Evolutionary conservation across 2,797 vertebrate genomes (phyloP), one percentile per base, ranked within the genome.

Genomic region (Enteromius fasciolatus): DNA sequence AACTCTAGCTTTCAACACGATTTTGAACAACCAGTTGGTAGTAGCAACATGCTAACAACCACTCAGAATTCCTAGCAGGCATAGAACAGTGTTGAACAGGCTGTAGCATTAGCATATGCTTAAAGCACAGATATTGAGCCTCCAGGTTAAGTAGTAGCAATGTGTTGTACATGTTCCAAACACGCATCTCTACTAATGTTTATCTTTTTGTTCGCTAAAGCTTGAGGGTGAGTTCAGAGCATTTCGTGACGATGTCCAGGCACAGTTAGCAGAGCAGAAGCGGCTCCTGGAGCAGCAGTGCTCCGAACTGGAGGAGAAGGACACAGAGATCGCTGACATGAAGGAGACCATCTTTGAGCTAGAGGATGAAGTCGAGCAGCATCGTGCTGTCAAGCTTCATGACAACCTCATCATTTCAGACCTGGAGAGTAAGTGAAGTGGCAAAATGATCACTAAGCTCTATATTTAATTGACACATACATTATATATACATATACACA

Each of bases 361-460:
- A 85, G 96, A 97, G 87, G 96, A 97, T 31, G 96, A 97, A 86
- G 96, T 97, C 11, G 96, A 97, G 54, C 96, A 97, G 84, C 95
- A 97, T 77, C 93, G 96, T 41, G 96, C 96, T 5, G 95, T 97
- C 88, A 97, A 97, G 68, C 95, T 96, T 39, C 96, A 97, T 0
- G 96, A 97, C 89, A 96, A 97, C 88, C 96, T 97, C 87, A 94
- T 96, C 66, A 95, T 97, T 85, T 95, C 96, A 0, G 96, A 97
- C 84, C 86, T 97, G 63, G 96, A 96, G 89, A 96, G 96, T 97
- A 89, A 96, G 96, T 94, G 17, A 23, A 12, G 18, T 36, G 5
- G 31, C 10, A 46, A 28, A 48, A 14, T 50, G 2, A 10, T 15
- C 11, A 61, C 20, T 15, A 36, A 57, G 39, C 3, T 73, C 48